phyloP scores from a whole-genome alignment of 2,888 invertebrate species.

The Gari tellinella region DNA sequence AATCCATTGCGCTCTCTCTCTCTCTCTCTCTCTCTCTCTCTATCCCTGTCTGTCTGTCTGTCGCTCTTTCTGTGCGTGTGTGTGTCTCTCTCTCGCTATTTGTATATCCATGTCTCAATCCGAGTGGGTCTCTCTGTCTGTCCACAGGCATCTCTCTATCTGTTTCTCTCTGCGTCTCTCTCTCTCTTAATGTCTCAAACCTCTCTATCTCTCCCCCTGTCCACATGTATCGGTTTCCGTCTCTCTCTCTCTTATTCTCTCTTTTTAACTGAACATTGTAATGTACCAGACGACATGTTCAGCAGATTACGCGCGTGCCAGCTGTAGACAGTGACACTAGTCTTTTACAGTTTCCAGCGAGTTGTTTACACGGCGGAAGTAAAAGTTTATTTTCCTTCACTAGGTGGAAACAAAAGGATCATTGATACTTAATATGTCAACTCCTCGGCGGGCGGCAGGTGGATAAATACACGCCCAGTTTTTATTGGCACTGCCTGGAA shows the following conservation, averaged over 20 bases:
- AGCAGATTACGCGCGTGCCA: too few relatives aligned
- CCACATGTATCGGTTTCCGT: background rate
- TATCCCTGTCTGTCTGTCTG: too few relatives aligned
- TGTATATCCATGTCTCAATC: constrained; percentile 9
- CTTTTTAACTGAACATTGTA: too few relatives aligned
- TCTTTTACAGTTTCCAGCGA: too few relatives aligned
- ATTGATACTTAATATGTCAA: constrained; percentile 26
- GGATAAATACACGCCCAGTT: constrained; percentile 39
- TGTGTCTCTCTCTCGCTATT: constrained; percentile 11
- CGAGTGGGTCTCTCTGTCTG: background rate
- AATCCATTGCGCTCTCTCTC: too few relatives aligned
- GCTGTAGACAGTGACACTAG: too few relatives aligned
- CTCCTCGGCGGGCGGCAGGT: constrained; percentile 19
- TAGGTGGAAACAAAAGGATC: too few relatives aligned
- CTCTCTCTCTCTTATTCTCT: constrained; percentile 1
- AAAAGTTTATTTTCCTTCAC: too few relatives aligned
- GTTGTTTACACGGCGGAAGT: too few relatives aligned
- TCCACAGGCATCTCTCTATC: background rate
- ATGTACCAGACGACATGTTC: too few relatives aligned
- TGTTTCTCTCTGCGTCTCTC: background rate
- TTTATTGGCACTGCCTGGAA: constrained; percentile 37
- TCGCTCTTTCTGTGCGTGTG: too few relatives aligned
- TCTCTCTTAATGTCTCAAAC: background rate
- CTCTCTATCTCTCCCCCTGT: background rate
- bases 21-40: too few relatives aligned